phyloP scores from a whole-genome alignment of 2,888 invertebrate genomes.

The Drosophila diplacantha region DNA sequence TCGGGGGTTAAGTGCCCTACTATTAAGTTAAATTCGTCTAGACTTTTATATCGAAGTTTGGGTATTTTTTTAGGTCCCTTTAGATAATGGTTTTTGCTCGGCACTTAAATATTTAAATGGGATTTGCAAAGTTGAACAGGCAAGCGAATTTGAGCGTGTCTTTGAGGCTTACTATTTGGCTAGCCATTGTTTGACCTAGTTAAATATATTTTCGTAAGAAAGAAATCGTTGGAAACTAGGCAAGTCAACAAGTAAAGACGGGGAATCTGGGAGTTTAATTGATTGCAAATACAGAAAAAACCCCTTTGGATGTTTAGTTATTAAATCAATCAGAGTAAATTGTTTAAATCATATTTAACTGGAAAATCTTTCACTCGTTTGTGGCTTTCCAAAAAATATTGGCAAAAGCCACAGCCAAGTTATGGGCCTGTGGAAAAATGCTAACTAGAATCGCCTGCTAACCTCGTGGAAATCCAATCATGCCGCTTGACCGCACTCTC shows the following conservation, averaged over 20 bases:
- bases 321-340: background rate
- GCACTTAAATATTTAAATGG: constrained; percentile 4
- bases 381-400: constrained; percentile 10
- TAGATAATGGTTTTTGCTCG: constrained; percentile 3
- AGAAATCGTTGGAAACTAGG: background rate
- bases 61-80: constrained; percentile 2
- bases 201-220: background rate
- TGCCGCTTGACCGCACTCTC: constrained; percentile 28
- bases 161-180: background rate
- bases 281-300: background rate
- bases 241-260: background rate
- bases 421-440: constrained; percentile 12
- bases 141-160: background rate
- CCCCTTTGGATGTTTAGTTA: background rate
- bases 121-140: constrained; percentile 2
- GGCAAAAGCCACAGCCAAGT: constrained; percentile 13
- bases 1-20: constrained; percentile 26
- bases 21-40: constrained; percentile 58
- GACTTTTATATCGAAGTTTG: constrained; percentile 34
- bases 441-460: constrained; percentile 29
- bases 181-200: background rate
- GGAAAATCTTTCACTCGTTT: background rate
- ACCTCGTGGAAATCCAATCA: constrained; percentile 31
- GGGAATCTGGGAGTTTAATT: background rate
- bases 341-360: background rate